phyloP scores from a whole-genome alignment of 2,113 vertebrate genomes.

The Embiotoca jacksoni region DNA sequence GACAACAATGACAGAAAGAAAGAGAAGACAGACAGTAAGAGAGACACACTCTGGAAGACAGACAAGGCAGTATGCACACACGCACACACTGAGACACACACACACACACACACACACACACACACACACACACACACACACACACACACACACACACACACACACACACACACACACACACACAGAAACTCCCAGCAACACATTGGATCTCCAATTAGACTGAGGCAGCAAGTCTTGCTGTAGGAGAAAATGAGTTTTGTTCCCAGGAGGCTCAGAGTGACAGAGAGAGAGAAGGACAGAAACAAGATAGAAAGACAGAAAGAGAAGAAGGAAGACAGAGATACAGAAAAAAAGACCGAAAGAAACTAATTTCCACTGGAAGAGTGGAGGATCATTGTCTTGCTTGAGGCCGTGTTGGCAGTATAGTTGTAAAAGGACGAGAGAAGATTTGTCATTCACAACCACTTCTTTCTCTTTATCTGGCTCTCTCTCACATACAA shows the following conservation, averaged over 20 bases:
- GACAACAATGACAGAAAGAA: neutral
- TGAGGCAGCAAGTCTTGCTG: slow-evolving; percentile 47
- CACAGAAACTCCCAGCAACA: neutral
- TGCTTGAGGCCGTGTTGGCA: slow-evolving; percentile 61
- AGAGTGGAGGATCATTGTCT: slow-evolving; percentile 39
- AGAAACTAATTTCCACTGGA: slow-evolving; percentile 24
- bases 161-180: slow-evolving; percentile 23
- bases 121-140: slow-evolving; percentile 2
- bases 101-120: neutral
- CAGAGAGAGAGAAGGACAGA: neutral
- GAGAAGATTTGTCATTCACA: slow-evolving; percentile 57
- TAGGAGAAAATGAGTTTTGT: slow-evolving; percentile 73
- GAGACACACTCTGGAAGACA: slow-evolving; percentile 26
- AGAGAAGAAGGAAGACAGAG: neutral
- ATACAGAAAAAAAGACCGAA: neutral
- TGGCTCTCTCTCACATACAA: slow-evolving; percentile 16
- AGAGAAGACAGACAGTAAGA: neutral
- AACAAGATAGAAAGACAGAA: slow-evolving; percentile 1
- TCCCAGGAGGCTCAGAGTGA: slow-evolving; percentile 43
- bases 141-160: neutral
- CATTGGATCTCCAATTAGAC: slow-evolving; percentile 28
- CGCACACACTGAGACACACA: neutral
- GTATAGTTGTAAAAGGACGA: slow-evolving; percentile 38
- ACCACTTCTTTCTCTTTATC: slow-evolving; percentile 36
- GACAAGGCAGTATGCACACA: neutral